A percentile compares a stretch with the other conserved stretches of the same genome.
Evolutionary conservation across 1,140 invertebrate genomes (phyloP).

Genomic region (Solen grandis): DNA sequence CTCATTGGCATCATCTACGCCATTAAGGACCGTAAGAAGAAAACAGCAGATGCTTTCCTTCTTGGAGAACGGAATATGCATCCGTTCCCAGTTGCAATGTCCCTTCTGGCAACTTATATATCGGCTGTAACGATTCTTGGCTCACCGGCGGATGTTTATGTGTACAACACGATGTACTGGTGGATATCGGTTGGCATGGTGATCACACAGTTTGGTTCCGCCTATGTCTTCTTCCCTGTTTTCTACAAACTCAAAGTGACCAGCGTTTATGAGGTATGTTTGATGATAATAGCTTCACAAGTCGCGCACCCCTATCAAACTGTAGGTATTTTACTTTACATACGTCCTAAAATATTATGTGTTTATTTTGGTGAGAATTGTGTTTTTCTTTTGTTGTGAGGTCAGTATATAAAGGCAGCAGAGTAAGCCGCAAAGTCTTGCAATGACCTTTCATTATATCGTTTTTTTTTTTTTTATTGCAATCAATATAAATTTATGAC

Average conservation of each 20-base stretch:
- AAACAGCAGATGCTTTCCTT: constrained; percentile 90
- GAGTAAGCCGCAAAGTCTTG: too few relatives aligned
- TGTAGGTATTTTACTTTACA: too few relatives aligned
- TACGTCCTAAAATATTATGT: too few relatives aligned
- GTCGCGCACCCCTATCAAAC: too few relatives aligned
- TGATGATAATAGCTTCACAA: too few relatives aligned
- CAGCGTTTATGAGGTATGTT: constrained; percentile 89
- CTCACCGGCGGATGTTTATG: constrained; percentile 75
- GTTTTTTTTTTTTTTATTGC: too few relatives aligned
- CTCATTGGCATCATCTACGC: constrained; percentile 90
- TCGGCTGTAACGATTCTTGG: constrained; percentile 95
- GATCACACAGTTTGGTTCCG: constrained; percentile 90
- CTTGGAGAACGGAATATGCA: constrained; percentile 90
- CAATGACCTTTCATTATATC: too few relatives aligned
- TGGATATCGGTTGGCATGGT: constrained; percentile 77
- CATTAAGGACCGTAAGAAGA: constrained; percentile 91
- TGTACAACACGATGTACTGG: constrained; percentile 71
- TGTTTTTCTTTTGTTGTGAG: too few relatives aligned
- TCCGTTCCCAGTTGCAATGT: constrained; percentile 71
- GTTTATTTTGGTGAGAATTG: too few relatives aligned
- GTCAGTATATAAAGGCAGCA: too few relatives aligned
- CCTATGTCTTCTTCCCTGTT: constrained; percentile 91
- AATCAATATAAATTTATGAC: too few relatives aligned
- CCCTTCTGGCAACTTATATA: constrained; percentile 89
- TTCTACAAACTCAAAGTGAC: constrained; percentile 92